Percentiles rank a stretch among this genome's conserved stretches.
Evolutionary conservation across 92 coral and sea anemone genomes (phyloP).

Genomic region (Phenganax stokvisi): DNA sequence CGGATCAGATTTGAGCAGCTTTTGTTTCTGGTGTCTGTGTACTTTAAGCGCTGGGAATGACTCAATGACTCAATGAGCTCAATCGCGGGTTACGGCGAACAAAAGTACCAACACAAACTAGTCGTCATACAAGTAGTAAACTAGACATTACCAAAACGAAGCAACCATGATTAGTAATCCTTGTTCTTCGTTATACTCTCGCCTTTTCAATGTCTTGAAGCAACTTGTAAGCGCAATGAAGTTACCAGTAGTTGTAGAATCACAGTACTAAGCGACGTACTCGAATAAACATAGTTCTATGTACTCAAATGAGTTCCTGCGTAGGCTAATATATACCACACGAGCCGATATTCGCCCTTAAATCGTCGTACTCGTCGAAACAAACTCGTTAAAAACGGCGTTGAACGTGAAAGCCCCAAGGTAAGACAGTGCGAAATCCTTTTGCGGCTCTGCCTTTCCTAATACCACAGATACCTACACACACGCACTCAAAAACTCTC

Average conservation of each 20-base stretch:
- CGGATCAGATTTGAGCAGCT: conserved; percentile 18
- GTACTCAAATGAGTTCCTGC: background rate
- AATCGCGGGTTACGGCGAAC: background rate
- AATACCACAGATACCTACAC: background rate
- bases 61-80: background rate
- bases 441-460: background rate
- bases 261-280: conserved; percentile 6
- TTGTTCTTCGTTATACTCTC: background rate
- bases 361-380: background rate
- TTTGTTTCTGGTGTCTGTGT: conserved; percentile 16
- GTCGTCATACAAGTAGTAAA: conserved; percentile 7
- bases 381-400: background rate
- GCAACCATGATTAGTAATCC: background rate
- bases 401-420: background rate
- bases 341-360: conserved; percentile 14
- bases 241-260: background rate
- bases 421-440: background rate
- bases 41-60: background rate
- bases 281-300: background rate
- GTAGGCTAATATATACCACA: conserved; percentile 12
- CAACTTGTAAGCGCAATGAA: background rate
- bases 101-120: background rate
- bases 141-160: conserved; percentile 18
- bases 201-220: conserved; percentile 4
- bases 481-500: background rate